A percentile compares a stretch with the other conserved stretches of the same genome.
Conservation (phyloP, 2,113 vertebrate genomes). For the Proteles cristata region DNA sequence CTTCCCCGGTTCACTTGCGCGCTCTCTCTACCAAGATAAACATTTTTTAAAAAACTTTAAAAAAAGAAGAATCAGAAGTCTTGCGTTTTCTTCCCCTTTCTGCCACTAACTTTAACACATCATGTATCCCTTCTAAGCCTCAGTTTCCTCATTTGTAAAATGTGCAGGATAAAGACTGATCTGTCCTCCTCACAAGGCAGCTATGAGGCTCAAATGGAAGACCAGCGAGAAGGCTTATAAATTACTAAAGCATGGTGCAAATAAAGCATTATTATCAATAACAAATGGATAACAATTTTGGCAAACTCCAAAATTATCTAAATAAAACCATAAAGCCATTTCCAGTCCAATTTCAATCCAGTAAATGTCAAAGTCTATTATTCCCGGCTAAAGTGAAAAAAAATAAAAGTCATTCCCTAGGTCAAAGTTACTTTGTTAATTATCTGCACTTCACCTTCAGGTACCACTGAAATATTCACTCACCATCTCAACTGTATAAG, state of each 20-base stretch:
- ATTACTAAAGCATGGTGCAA: not conserved
- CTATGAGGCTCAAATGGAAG: not conserved
- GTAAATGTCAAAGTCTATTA: not conserved
- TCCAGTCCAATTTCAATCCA: constrained; percentile 32
- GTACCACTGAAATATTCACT: not conserved
- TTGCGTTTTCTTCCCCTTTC: not conserved
- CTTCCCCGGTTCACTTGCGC: too few species aligned
- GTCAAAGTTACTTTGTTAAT: not conserved
- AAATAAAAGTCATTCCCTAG: not conserved
- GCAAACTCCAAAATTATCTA: not conserved
- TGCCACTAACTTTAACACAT: not conserved
- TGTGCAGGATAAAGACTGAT: not conserved
- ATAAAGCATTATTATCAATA: not conserved
- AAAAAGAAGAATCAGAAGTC: not conserved
- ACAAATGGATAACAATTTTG: not conserved
- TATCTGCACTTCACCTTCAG: not conserved
- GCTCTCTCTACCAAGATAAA: too few species aligned
- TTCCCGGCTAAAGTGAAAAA: not conserved
- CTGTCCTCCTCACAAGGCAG: not conserved
- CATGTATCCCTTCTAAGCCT: not conserved
- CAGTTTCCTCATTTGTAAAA: constrained; percentile 24
- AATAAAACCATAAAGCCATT: constrained; percentile 25
- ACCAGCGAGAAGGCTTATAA: not conserved
- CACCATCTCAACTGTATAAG: not conserved
- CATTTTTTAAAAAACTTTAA: too few species aligned